Evolutionary conservation across 1,140 invertebrate species (phyloP).

Genomic region (Trigoniulus corallinus): DNA sequence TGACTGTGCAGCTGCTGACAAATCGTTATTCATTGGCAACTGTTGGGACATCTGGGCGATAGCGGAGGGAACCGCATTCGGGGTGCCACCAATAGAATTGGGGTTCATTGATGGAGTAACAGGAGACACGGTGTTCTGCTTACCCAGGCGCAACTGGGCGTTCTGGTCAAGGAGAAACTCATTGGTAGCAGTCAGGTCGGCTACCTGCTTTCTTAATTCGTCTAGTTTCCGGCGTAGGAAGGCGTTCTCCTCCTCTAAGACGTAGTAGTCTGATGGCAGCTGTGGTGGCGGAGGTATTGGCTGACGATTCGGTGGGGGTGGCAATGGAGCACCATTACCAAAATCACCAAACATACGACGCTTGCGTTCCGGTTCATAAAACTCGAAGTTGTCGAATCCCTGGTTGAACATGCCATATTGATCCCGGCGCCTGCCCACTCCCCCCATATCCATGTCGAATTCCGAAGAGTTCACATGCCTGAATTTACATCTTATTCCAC

Average conservation of each 20-base stretch:
- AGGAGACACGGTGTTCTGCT: constrained; percentile 28
- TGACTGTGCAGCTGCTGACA: constrained; percentile 9
- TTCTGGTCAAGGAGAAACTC: constrained; percentile 67
- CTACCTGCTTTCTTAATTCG: constrained; percentile 44
- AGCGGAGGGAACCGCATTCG: constrained; percentile 8
- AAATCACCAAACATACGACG: constrained; percentile 11
- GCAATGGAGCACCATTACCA: constrained; percentile 14
- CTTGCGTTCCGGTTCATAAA: constrained; percentile 17
- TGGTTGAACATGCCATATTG: constrained; percentile 9
- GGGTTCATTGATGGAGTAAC: constrained; percentile 11
- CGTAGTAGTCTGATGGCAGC: constrained; percentile 7
- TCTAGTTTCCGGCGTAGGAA: constrained; percentile 51
- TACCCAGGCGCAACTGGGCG: constrained; percentile 48
- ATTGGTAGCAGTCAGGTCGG: constrained; percentile 57
- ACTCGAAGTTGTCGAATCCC: constrained; percentile 12
- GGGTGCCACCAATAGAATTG: constrained; percentile 2
- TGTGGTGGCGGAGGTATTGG: constrained; percentile 2
- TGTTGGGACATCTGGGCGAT: constrained; percentile 11
- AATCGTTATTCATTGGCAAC: constrained; percentile 21
- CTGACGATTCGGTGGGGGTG: constrained; percentile 21
- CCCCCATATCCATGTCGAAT: no score
- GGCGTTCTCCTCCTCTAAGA: constrained; percentile 53
- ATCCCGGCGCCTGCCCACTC: no score
- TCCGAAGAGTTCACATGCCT: constrained; percentile 29
- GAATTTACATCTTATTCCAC: constrained; percentile 35